These are phyloP conservation scores for Drosophila neonasuta DNA, from an alignment of 2,888 invertebrate species.

Conservation along the genomic window DNA sequence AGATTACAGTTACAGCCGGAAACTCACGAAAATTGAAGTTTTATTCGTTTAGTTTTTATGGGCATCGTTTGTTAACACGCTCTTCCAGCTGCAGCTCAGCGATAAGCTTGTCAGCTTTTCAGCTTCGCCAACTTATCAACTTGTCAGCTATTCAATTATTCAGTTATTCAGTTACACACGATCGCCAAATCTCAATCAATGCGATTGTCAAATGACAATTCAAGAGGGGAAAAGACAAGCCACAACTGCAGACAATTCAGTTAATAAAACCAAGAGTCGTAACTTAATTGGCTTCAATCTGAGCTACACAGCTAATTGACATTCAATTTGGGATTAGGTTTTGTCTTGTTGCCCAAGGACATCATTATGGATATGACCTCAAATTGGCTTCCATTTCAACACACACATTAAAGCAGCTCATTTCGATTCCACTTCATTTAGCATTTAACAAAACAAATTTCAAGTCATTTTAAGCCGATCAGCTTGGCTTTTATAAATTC, in stretches of 20 bases:
- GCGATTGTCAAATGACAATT: constrained; percentile 1
- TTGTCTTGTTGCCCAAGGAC: constrained; percentile 4
- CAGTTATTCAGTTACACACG: not conserved
- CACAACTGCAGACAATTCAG: not conserved
- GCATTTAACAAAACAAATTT: not conserved
- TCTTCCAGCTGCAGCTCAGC: constrained; percentile 54
- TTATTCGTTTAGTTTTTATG: constrained; percentile 50
- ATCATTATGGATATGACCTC: not conserved
- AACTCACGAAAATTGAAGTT: constrained; percentile 29
- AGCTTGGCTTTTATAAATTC: not conserved
- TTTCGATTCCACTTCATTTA: not conserved
- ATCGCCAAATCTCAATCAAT: constrained; percentile 13
- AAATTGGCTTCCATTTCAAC: not conserved
- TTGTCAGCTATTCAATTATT: constrained; percentile 14
- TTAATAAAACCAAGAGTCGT: not conserved
- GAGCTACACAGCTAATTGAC: constrained; percentile 5
- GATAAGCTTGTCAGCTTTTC: constrained; percentile 56
- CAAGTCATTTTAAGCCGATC: constrained; percentile 2
- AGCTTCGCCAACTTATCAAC: constrained; percentile 8
- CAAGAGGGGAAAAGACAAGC: not conserved
- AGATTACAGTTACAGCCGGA: constrained; percentile 64
- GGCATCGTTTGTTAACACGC: constrained; percentile 42
- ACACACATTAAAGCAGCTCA: not conserved
- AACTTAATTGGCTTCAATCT: constrained; percentile 7
- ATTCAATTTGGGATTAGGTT: constrained; percentile 14